phyloP scores from a whole-genome alignment of 2,888 invertebrate species.

The Adelphocoris suturalis region DNA sequence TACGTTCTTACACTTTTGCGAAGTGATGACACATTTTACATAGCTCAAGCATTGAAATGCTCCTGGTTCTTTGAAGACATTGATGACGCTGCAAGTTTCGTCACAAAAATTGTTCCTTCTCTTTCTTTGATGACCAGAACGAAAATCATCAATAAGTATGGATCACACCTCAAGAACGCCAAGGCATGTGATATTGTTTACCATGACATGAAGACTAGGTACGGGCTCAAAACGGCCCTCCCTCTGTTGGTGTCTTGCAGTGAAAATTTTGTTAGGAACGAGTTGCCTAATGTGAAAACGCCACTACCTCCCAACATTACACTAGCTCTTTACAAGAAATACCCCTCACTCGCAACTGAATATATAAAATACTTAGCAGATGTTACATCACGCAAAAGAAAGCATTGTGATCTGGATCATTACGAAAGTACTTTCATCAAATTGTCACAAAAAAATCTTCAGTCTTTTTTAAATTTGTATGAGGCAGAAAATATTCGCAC shows the following conservation, averaged over 20 bases:
- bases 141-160: constrained; percentile 73
- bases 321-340: constrained; percentile 57
- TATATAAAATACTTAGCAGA: constrained; percentile 67
- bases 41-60: constrained; percentile 69
- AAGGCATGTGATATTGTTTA: constrained; percentile 65
- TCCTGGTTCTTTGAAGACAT: constrained; percentile 72
- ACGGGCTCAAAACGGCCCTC: constrained; percentile 71
- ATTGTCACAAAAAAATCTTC: constrained; percentile 66
- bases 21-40: constrained; percentile 66
- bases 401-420: not conserved
- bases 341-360: constrained; percentile 67
- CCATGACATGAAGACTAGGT: constrained; percentile 58
- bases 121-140: constrained; percentile 67
- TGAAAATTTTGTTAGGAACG: constrained; percentile 68
- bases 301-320: constrained; percentile 55
- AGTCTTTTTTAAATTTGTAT: constrained; percentile 58
- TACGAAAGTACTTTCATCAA: constrained; percentile 64
- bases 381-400: not conserved
- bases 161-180: constrained; percentile 69
- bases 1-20: constrained; percentile 60
- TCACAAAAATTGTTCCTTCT: constrained; percentile 59
- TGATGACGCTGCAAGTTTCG: constrained; percentile 50
- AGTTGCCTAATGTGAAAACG: constrained; percentile 30
- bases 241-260: constrained; percentile 71
- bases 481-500: constrained; percentile 57